These are phyloP conservation scores for Lucilia cuprina DNA, from an alignment of 1,140 invertebrate species.

Conservation along the genomic window DNA sequence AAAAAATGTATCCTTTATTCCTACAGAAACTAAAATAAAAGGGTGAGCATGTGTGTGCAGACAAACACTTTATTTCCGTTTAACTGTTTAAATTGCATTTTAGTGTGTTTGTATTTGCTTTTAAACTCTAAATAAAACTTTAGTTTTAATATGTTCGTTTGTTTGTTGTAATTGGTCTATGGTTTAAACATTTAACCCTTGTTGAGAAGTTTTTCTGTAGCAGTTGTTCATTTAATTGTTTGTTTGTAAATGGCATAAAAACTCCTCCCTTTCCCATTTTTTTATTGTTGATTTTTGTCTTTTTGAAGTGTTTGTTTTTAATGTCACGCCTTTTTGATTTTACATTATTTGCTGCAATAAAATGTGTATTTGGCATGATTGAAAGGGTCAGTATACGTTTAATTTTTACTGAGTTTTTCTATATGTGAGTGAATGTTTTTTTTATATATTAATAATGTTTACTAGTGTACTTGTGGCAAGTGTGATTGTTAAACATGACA, in stretches of 20 bases:
- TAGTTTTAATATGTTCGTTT: no score
- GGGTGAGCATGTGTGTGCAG: no score
- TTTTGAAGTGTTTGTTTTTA: background rate
- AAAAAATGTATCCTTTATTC: background rate
- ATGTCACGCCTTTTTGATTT: conserved; percentile 10
- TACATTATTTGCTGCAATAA: background rate
- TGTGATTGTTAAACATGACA: background rate
- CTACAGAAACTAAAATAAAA: background rate
- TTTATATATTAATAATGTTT: background rate
- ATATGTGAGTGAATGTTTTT: background rate
- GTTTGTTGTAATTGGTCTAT: background rate
- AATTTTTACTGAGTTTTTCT: background rate
- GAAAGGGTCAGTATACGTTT: background rate
- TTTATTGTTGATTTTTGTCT: background rate
- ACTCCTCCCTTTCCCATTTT: background rate
- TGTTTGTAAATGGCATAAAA: background rate
- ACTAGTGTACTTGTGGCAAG: background rate
- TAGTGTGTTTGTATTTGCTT: background rate
- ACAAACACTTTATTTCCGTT: background rate
- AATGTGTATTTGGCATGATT: background rate
- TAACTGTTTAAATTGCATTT: background rate
- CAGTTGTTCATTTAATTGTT: background rate
- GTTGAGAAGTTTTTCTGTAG: background rate
- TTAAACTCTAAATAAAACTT: background rate
- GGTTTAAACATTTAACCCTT: background rate